Evolutionary conservation across 2,113 vertebrate genomes (phyloP).

Genomic region (Halcyon senegalensis): DNA sequence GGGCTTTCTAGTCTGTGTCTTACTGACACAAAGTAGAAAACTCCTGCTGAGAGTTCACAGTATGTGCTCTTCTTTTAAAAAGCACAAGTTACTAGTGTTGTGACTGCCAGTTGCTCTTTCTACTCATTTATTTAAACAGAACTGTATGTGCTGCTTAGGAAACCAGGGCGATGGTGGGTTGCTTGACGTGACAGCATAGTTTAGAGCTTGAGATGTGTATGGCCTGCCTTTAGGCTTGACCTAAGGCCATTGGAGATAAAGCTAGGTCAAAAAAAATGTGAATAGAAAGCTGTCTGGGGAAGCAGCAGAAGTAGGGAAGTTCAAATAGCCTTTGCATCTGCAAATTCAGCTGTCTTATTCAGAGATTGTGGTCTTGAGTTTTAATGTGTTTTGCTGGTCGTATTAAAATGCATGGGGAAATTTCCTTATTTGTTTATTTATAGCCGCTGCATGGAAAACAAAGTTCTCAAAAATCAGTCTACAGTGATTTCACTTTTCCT

Average conservation of each 20-base stretch:
- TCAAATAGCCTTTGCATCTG: background rate
- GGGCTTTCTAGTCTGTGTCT: background rate
- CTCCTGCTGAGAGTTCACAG: background rate
- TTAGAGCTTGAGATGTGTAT: background rate
- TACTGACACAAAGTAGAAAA: background rate
- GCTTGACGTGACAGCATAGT: background rate
- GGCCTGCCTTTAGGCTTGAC: background rate
- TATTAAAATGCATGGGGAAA: background rate
- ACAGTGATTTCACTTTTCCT: background rate
- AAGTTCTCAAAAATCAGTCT: background rate
- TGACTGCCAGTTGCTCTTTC: background rate
- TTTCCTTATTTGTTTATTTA: slow-evolving; percentile 42
- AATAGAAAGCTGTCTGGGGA: background rate
- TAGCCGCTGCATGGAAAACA: background rate
- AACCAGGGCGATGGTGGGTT: background rate
- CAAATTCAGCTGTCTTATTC: slow-evolving; percentile 16
- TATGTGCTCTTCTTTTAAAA: background rate
- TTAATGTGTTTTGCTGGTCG: background rate
- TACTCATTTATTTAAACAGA: background rate
- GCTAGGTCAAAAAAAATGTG: background rate
- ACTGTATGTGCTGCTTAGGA: background rate
- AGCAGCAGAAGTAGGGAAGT: background rate
- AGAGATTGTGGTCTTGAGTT: background rate
- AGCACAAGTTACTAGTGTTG: background rate
- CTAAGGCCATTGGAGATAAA: background rate